A percentile compares a stretch with the other conserved stretches of the same genome.
These are phyloP conservation scores for Oryzias sinensis DNA, from an alignment of 2,797 vertebrate species.

Conservation along the genomic window DNA sequence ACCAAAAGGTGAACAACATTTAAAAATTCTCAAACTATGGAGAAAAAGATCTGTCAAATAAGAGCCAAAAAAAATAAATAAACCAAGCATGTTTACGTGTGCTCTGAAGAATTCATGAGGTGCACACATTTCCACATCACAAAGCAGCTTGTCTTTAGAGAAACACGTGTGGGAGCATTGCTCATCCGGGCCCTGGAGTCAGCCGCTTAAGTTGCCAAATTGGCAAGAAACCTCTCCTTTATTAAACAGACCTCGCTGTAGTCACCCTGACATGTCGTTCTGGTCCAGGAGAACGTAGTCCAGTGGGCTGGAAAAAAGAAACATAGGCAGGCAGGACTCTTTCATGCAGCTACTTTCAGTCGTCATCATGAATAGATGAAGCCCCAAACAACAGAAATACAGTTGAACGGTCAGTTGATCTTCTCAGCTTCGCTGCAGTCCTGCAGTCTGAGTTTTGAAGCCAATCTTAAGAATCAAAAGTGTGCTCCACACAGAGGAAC, in stretches of 20 bases:
- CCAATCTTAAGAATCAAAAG: conserved; percentile 7
- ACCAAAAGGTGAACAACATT: no score
- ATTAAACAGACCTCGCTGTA: conserved; percentile 31
- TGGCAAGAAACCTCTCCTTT: conserved; percentile 36
- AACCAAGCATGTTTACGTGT: no score
- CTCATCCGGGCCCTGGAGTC: background rate
- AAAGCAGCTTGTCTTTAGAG: no score
- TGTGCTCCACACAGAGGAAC: conserved; percentile 7
- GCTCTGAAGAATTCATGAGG: no score
- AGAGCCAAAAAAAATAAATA: no score
- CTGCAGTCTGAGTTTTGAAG: conserved; percentile 18
- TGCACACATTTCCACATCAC: no score
- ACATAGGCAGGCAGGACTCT: conserved; percentile 49
- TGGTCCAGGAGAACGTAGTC: conserved; percentile 21
- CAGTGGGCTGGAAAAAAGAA: conserved; percentile 40
- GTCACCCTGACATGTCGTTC: conserved; percentile 24
- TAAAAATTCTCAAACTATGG: no score
- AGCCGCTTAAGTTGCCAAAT: conserved; percentile 42
- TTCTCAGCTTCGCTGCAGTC: conserved; percentile 7
- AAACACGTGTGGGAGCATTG: no score
- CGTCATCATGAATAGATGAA: conserved; percentile 36
- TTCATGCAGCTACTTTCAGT: conserved; percentile 14
- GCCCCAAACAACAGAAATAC: conserved; percentile 32
- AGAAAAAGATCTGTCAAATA: no score
- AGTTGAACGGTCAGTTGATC: conserved; percentile 44